Base-by-base conservation (phyloP, 2,888 invertebrate species). In the Tipula confusa region DNA sequence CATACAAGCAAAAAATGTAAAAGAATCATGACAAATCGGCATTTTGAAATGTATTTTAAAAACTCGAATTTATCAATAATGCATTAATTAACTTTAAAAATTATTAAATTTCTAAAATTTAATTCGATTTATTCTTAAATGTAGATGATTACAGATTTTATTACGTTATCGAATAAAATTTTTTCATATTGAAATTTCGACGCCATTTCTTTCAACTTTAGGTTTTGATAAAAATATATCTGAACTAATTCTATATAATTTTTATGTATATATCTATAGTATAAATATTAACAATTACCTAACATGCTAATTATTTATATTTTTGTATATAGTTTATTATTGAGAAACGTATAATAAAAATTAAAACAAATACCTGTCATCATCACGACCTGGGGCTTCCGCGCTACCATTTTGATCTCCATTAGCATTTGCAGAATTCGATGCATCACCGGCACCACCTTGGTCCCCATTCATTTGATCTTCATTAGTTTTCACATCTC, bases 351-450 rank as follows among this genome's bases (percentile, higher is more conserved):
- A 1, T 24, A 18, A 6, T n/a, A n/a, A 82, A 13, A 38, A 29
- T 43, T 48, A 48, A 82, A 83, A 48, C 29, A 18, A 33, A 83
- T 93, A 94, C 94, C 94, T 94, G 92, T 94, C 95, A 90, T 95
- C 95, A 91, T 95, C 95, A 88, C 94, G 93, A 88, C 93, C 93
- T 84, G 94, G 93, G 86, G 93, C 93, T 90, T 94, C 94, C 86
- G 93, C 93, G 90, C 93, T 93, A 86, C 94, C 94, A 90, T 94
- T 86, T 83, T 86, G 84, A 84, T 87, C 87, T 85, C 88, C 88
- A 86, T 87, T 88, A 88, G 94, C 94, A 88, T 93, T 93, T 64
- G 64, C 64, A 24, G 64, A 64, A 64, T 64, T 64, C 89, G 89
- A 88, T 88, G 91, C 83, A 84, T 84, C 85, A 84, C 84, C 84